Evolutionary conservation across 1,140 invertebrate species (phyloP), one percentile per base, ranked within the genome.

Genomic region (Maconellicoccus hirsutus): DNA sequence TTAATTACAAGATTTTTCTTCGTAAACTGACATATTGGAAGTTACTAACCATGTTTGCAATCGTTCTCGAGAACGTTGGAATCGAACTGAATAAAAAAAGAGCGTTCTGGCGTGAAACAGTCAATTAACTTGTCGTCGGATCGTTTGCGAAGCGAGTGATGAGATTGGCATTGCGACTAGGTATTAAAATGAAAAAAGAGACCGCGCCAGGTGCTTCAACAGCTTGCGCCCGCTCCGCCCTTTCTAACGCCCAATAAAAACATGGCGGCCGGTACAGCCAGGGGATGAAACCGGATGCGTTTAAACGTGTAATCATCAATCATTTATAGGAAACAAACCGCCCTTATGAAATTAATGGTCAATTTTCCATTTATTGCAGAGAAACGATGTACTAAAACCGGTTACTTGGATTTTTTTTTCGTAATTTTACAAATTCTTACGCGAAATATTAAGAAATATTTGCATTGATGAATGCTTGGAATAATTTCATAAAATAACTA

Each of bases 231-330:
- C 25, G 61, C 61, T 66, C 61, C 61, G 61, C 61, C 61, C 25
- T 26, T 23, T 66, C 61, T 23, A 26, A 26, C 61, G 21, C 61
- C 61, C 61, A 25, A 23, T 26, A 26, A 6, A 66, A 66, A 66
- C 19, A 66, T 66, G 61, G 61, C 61, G 61, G 61, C 25, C n/a
- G n/a, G 61, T 23, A 52, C 12, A 52, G 61, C 22, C 61, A 66
- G 61, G 61, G 61, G 61, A 66, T 66, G 61, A 66, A 66, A 66
- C 61, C 61, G 61, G 61, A 66, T 66, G 61, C 61, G 25, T 66
- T 66, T 66, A 22, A 66, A 66, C 61, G 61, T 66, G 16, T 66
- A 66, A 66, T 66, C 61, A 66, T 6, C 61, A 23, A 26, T 66
- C 21, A 26, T 66, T 26, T 66, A 23, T 66, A 66, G 16, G 61